Evolutionary conservation across 2,797 vertebrate genomes (phyloP).

Genomic region (Acrocephalus scirpaceus): DNA sequence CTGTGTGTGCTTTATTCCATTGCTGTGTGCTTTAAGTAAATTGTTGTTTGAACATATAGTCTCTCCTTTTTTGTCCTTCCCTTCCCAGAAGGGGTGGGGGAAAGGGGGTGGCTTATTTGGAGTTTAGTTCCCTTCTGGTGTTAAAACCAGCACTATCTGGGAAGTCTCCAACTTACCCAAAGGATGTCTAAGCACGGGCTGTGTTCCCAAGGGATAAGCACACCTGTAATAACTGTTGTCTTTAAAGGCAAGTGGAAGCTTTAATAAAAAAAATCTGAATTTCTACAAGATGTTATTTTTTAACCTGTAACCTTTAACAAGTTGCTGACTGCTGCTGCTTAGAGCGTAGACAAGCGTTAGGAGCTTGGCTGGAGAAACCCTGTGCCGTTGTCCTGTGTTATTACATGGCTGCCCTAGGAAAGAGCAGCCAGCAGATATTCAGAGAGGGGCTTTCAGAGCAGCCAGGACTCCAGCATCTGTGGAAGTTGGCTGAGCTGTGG

Average conservation of each 20-base stretch:
- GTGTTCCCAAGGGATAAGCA: background rate
- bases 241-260: background rate
- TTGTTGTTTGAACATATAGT: background rate
- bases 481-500: background rate
- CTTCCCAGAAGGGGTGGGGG: background rate
- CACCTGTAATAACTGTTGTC: background rate
- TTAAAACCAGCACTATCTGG: background rate
- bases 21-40: background rate
- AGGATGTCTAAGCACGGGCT: background rate
- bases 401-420: background rate
- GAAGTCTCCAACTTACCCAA: background rate
- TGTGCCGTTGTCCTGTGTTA: background rate
- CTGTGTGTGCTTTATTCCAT: background rate
- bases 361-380: background rate
- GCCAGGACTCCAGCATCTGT: background rate
- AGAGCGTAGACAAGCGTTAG: accelerated
- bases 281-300: background rate
- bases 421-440: background rate
- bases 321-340: background rate
- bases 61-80: background rate
- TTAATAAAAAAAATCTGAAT: background rate
- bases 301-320: background rate
- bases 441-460: background rate
- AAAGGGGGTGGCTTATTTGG: background rate
- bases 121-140: background rate